These are phyloP conservation scores for Elysia chlorotica DNA, from an alignment of 1,140 invertebrate species.

Conservation along the genomic window DNA sequence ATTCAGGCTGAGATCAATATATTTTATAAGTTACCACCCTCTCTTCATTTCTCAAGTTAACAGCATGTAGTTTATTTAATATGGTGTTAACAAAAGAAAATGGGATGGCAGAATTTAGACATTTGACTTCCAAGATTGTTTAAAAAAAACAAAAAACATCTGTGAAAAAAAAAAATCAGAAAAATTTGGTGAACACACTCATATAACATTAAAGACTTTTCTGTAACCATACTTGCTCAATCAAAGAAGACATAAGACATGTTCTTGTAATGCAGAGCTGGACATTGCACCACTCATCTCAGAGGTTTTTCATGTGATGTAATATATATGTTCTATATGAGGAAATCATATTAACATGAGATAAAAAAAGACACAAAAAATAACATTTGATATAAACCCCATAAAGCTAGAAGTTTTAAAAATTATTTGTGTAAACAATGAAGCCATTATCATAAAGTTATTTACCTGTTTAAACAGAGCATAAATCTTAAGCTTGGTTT, in stretches of 20 bases:
- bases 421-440: neutral
- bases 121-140: neutral
- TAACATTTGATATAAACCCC: neutral
- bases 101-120: no score
- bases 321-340: neutral
- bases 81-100: no score
- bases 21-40: neutral
- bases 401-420: neutral
- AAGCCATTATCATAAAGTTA: neutral
- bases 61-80: neutral
- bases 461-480: slow-evolving; percentile 69
- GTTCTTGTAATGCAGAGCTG: no score
- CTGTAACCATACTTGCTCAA: no score
- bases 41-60: neutral
- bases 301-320: neutral
- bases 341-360: neutral
- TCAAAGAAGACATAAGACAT: no score
- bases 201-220: no score
- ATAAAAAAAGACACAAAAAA: neutral
- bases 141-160: neutral
- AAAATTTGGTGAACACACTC: no score
- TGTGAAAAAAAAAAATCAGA: no score
- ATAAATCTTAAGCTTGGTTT: slow-evolving; percentile 68
- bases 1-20: neutral
- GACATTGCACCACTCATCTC: neutral